Evolutionary conservation across 2,888 invertebrate species (phyloP).

Genomic region (Xanthorhoe designata): DNA sequence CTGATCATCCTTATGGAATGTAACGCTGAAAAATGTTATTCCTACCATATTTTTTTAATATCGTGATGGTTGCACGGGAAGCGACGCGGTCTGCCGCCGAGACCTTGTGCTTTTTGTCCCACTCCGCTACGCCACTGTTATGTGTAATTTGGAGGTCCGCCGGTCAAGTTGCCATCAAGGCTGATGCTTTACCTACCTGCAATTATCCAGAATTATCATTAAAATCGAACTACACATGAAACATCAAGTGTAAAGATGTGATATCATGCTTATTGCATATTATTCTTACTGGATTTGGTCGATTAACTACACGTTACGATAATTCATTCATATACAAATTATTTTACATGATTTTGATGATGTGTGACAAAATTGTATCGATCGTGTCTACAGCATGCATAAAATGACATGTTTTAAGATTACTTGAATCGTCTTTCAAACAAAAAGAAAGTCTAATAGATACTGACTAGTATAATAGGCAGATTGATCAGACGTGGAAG

Average conservation of each 20-base stretch:
- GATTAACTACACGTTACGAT: background rate
- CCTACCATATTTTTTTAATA: conserved; percentile 9
- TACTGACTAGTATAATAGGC: background rate
- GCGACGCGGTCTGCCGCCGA: conserved; percentile 56
- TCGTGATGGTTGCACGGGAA: conserved; percentile 66
- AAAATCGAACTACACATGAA: conserved; percentile 9
- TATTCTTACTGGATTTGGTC: background rate
- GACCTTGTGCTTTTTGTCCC: conserved; percentile 72
- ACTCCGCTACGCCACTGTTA: conserved; percentile 77
- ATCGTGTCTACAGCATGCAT: too few species aligned
- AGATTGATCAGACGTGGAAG: background rate
- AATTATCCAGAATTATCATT: conserved; percentile 36
- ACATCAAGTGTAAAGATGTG: background rate
- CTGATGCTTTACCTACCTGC: conserved; percentile 53
- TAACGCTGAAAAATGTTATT: background rate
- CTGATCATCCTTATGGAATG: too few species aligned
- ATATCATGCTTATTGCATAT: background rate
- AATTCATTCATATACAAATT: background rate
- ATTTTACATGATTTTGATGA: too few species aligned
- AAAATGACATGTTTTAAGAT: too few species aligned
- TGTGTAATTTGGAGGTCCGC: conserved; percentile 85
- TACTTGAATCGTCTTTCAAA: background rate
- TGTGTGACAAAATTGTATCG: too few species aligned
- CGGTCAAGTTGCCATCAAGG: conserved; percentile 73
- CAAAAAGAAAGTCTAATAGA: background rate